Base-by-base conservation (phyloP, 2,113 vertebrate genomes). In the Atrichornis clamosus region DNA sequence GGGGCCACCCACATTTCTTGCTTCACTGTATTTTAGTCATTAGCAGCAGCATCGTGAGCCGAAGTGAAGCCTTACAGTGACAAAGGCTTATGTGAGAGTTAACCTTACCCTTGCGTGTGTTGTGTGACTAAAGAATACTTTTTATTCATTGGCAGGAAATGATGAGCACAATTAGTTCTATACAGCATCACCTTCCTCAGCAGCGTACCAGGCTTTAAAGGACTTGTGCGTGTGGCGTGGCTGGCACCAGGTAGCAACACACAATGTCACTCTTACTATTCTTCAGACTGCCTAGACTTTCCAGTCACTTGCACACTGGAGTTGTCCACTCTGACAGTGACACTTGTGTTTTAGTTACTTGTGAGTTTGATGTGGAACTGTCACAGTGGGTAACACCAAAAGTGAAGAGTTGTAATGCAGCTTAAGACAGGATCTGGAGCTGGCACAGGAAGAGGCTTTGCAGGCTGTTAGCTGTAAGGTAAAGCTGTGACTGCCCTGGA, bases 101-200 rank as follows among this genome's bases (percentile, higher is more conserved):
- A 81, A 75, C 64, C 35, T 90, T 59, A 24, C 1, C 0, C 26
- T 79, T 21, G 10, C 11, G 3, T 37, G 49, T n/a, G 21, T 53
- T 64, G 32, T 62, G 37, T 69, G 64, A 80, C 26, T 24, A 9
- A 1, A 6, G 70, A 41, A 12, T 77, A 6, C 5, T 8, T 87
- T 79, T 44, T 76, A 17, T 85, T 56, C 6, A 15, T 30, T 42
- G 50, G 7, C 22, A 58, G 49, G 42, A 42, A 63, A 27, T 13
- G 22, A n/a, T 0, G 2, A 37, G 26, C 49, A 14, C 55, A 46
- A 6, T 32, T 53, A 17, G 32, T 11, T 1, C 53, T 60, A 0
- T 56, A 8, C 46, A n/a, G 32, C 9, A 5, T 53, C 41, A 37
- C 60, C 26, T 23, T 35, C 2, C 3, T 46, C 42, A 65, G 55